Conservation (phyloP, 2,113 vertebrate species). For the Dolichotis patagonum region DNA sequence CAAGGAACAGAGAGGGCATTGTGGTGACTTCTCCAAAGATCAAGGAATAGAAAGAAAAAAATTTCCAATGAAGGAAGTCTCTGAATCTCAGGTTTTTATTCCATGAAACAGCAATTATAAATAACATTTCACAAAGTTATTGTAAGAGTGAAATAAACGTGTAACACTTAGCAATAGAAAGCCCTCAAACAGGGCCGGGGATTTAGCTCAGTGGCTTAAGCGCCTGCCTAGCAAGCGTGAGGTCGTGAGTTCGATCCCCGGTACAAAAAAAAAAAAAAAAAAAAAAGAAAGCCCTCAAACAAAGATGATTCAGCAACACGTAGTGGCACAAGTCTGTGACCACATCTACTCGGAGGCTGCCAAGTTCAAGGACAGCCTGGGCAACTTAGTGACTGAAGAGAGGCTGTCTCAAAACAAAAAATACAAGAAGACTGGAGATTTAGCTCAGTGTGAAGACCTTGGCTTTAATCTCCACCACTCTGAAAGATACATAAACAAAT, state of each 20-base stretch:
- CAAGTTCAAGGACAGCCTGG: background rate
- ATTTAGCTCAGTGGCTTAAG: no score
- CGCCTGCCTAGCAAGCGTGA: no score
- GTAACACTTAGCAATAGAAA: background rate
- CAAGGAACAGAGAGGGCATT: background rate
- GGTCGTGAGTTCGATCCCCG: no score
- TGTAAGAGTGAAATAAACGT: background rate
- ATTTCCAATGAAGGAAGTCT: background rate
- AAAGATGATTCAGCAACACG: background rate
- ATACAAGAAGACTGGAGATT: background rate
- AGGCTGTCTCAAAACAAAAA: background rate
- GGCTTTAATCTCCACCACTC: background rate
- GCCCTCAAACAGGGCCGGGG: no score
- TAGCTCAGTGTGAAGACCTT: background rate
- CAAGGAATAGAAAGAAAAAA: background rate
- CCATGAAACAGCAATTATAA: background rate
- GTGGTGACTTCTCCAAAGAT: background rate
- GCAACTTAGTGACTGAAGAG: background rate
- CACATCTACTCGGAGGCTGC: background rate
- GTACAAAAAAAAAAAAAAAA: no score
- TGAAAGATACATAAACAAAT: background rate
- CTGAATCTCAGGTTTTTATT: background rate
- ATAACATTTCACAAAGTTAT: background rate
- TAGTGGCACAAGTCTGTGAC: background rate
- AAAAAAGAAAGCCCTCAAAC: background rate